Evolutionary conservation across 2,797 vertebrate genomes (phyloP).

Genomic region (Australoheros facetus): DNA sequence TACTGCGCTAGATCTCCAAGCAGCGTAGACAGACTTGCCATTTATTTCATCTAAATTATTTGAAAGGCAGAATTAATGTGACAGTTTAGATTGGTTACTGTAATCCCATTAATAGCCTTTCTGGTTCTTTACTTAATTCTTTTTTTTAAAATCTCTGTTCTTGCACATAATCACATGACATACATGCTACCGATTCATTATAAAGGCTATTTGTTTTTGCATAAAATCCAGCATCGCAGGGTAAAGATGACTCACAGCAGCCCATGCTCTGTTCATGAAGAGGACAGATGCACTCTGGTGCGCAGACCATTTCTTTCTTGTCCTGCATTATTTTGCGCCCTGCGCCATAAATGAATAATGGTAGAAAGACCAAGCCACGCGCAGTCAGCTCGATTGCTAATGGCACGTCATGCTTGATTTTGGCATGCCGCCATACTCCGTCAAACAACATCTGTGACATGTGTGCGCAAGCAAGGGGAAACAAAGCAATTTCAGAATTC

Average conservation of each 20-base stretch:
- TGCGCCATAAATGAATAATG: constrained; percentile 52
- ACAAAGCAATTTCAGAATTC: constrained; percentile 76
- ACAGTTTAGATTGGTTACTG: constrained; percentile 8
- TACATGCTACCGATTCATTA: constrained; percentile 7
- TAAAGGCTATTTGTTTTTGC: constrained; percentile 18
- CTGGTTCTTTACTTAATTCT: not conserved
- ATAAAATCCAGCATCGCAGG: constrained; percentile 3
- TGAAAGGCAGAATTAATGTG: constrained; percentile 15
- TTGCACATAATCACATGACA: not conserved
- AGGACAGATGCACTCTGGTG: constrained; percentile 12
- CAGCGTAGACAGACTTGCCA: not conserved
- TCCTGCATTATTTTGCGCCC: constrained; percentile 18
- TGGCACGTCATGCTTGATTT: constrained; percentile 65
- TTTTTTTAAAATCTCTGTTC: not conserved
- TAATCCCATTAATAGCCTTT: constrained; percentile 16
- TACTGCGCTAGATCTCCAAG: constrained; percentile 4
- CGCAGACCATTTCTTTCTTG: constrained; percentile 26
- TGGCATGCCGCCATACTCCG: constrained; percentile 54
- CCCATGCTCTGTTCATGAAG: constrained; percentile 15
- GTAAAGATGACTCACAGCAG: constrained; percentile 38
- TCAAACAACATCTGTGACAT: constrained; percentile 75
- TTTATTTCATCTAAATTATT: constrained; percentile 28
- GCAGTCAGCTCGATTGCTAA: constrained; percentile 72
- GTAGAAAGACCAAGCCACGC: constrained; percentile 52
- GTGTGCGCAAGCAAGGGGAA: constrained; percentile 64